Percentiles rank a stretch among this genome's conserved stretches.
phyloP scores from a whole-genome alignment of 2,888 invertebrate species.

The Acrocyrtus sp. region DNA sequence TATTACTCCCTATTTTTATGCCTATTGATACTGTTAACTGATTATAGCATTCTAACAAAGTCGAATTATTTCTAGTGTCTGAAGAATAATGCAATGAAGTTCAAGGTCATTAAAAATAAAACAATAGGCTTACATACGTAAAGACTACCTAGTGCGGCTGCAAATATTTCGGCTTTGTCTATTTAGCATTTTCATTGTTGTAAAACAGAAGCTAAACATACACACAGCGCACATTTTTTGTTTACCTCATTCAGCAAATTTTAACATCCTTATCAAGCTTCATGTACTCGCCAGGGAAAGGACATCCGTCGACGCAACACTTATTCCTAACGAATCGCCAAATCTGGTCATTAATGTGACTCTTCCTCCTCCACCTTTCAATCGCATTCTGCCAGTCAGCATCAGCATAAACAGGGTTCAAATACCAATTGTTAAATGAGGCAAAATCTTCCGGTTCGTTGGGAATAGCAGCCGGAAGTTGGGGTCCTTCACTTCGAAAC shows the following conservation, averaged over 20 bases:
- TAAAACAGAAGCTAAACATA: too few species aligned
- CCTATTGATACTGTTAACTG: too few species aligned
- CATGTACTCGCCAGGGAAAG: conserved; percentile 24
- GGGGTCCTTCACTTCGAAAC: not conserved
- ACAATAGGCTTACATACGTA: too few species aligned
- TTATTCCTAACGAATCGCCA: conserved; percentile 1
- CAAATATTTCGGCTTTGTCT: too few species aligned
- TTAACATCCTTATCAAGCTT: conserved; percentile 17
- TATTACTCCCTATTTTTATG: too few species aligned
- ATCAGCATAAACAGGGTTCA: conserved; percentile 33
- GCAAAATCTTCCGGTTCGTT: conserved; percentile 27
- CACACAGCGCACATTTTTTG: too few species aligned
- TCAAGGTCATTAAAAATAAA: too few species aligned
- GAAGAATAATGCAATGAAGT: too few species aligned
- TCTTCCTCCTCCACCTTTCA: conserved; percentile 40
- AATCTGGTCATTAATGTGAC: conserved; percentile 7
- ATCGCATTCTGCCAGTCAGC: conserved; percentile 20
- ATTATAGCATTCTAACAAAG: too few species aligned
- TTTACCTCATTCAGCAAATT: conserved; percentile 25
- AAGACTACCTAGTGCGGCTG: too few species aligned
- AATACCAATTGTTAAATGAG: conserved; percentile 16
- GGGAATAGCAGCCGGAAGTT: not conserved
- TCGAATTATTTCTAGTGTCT: too few species aligned
- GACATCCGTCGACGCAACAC: conserved; percentile 30
- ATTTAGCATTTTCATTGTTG: too few species aligned